Evolutionary conservation across 2,888 invertebrate genomes (phyloP).

Genomic region (Melinaea menophilus): DNA sequence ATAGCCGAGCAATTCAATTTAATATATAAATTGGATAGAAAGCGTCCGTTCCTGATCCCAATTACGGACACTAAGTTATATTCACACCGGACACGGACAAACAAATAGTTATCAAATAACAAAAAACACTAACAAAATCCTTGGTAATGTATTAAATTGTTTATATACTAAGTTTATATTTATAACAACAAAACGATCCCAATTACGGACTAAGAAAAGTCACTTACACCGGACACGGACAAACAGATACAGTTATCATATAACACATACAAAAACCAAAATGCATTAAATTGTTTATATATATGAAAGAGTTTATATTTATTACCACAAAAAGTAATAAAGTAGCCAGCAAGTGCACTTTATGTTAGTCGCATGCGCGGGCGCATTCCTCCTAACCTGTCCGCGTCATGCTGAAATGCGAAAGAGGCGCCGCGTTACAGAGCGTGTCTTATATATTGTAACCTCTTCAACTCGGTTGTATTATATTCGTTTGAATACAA

Average conservation of each 20-base stretch:
- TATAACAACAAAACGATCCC: too few relatives aligned
- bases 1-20: too few relatives aligned
- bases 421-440: conserved; percentile 46
- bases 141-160: not conserved
- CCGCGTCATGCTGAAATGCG: conserved; percentile 53
- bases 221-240: too few relatives aligned
- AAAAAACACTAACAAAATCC: too few relatives aligned
- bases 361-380: conserved; percentile 63
- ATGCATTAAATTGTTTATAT: conserved; percentile 59
- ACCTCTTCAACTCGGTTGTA: conserved; percentile 60
- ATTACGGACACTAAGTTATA: too few relatives aligned
- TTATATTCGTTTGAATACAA: conserved; percentile 61
- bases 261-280: not conserved
- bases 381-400: conserved; percentile 61
- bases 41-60: too few relatives aligned
- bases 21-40: too few relatives aligned
- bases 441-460: conserved; percentile 51
- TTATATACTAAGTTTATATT: too few relatives aligned
- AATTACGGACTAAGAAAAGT: too few relatives aligned
- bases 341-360: conserved; percentile 71
- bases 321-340: conserved; percentile 72
- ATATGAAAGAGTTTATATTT: conserved; percentile 65
- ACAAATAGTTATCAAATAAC: too few relatives aligned
- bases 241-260: too few relatives aligned
- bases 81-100: too few relatives aligned